These are phyloP conservation scores for Phragmatobia fuliginosa DNA, from an alignment of 2,888 invertebrate genomes.

Conservation along the genomic window DNA sequence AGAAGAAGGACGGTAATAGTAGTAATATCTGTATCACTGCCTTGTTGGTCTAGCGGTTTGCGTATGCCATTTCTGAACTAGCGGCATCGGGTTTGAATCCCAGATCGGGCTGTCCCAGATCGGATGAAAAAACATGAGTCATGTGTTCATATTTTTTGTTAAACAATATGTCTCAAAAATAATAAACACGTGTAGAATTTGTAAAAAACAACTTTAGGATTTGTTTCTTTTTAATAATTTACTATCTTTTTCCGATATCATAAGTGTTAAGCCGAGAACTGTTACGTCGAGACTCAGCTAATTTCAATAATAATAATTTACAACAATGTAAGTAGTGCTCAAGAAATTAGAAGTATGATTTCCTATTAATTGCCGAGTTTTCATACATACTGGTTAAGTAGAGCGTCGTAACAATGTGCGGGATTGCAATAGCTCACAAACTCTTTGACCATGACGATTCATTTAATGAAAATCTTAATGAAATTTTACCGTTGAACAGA, in stretches of 20 bases:
- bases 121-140: too few relatives aligned
- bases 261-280: not conserved
- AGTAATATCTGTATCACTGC: not conserved
- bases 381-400: constrained; percentile 42
- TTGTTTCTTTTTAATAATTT: not conserved
- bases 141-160: too few relatives aligned
- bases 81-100: too few relatives aligned
- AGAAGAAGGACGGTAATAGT: not conserved
- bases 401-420: constrained; percentile 53
- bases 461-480: constrained; percentile 51
- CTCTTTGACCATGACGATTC: constrained; percentile 59
- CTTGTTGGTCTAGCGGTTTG: too few relatives aligned
- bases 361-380: constrained; percentile 16
- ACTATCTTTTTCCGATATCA: not conserved
- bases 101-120: too few relatives aligned
- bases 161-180: too few relatives aligned
- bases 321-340: not conserved
- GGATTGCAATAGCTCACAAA: constrained; percentile 50
- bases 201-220: not conserved
- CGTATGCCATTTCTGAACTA: too few relatives aligned
- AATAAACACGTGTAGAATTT: not conserved
- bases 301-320: too few relatives aligned
- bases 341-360: constrained; percentile 17
- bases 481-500: constrained; percentile 16
- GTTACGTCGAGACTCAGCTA: too few relatives aligned